These are phyloP conservation scores for Oryzias sinensis DNA, from an alignment of 2,797 vertebrate genomes.

Conservation along the genomic window DNA sequence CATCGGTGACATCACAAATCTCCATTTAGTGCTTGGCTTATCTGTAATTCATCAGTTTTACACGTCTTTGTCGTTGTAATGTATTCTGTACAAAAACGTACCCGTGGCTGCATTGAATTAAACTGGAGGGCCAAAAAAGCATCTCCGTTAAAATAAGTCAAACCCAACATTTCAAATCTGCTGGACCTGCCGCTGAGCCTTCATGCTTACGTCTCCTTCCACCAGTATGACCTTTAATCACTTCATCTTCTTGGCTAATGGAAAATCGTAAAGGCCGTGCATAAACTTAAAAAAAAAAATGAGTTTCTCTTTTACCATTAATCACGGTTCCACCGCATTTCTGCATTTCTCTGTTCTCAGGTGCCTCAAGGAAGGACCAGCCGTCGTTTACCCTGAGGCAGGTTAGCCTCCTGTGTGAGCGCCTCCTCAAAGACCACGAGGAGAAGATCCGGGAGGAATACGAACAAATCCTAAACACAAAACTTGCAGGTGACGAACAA, in stretches of 20 bases:
- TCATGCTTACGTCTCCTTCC: slow-evolving; percentile 27
- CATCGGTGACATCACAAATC: too few species aligned
- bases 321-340: background rate
- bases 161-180: too few species aligned
- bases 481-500: slow-evolving; percentile 84
- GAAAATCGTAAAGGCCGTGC: slow-evolving; percentile 21
- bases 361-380: slow-evolving; percentile 88
- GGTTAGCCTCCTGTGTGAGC: slow-evolving; percentile 90
- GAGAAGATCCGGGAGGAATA: slow-evolving; percentile 93
- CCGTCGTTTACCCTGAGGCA: slow-evolving; percentile 89
- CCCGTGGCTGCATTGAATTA: too few species aligned
- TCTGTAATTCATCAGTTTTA: too few species aligned
- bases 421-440: slow-evolving; percentile 91
- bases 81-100: too few species aligned
- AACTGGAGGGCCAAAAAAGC: too few species aligned
- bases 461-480: slow-evolving; percentile 91
- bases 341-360: slow-evolving; percentile 45
- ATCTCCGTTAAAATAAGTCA: too few species aligned
- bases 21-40: too few species aligned
- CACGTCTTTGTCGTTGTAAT: too few species aligned
- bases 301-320: background rate
- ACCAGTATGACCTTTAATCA: slow-evolving; percentile 43
- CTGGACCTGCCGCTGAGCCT: background rate
- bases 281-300: too few species aligned
- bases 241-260: slow-evolving; percentile 33